Evolutionary conservation across 1,140 invertebrate species (phyloP), one percentile per base, ranked within the genome.

Genomic region (Atta colombica): DNA sequence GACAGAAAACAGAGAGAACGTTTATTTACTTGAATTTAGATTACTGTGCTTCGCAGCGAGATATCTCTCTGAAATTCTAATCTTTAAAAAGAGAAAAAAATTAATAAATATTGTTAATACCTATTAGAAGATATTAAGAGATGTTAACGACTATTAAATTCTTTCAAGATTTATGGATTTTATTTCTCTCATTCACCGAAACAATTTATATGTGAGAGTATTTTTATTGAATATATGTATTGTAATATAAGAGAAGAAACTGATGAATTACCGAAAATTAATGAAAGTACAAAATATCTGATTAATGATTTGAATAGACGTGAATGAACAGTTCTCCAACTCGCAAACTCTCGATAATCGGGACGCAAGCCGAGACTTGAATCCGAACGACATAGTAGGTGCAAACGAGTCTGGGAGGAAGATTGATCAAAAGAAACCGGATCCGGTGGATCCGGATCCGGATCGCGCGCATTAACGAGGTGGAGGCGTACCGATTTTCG

Each of bases 381-480:
- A 71, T 60, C 60, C 87, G 87, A 18, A 84, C 88, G 77, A 74
- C 85, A 63, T 60, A 61, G 51, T 16, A 28, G 61, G 81, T 63
- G 60, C 18, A 31, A 58, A 53, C 58, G 61, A 61, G 35, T 60
- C 28, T 18, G 78, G 45, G 39, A 66, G 53, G 39, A 69, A 88
- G 80, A 87, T 85, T 91, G 90, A 91, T 91, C 90, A 91, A 91
- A 91, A 91, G 90, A 81, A 91, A 90, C 65, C 72, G 65, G 89
- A 91, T 90, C 85, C 77, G 31, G 28, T 58, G 72, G 77, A 77
- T 69, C 39, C 35, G 74, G 71, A 72, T 78, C n/a, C 49, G 74
- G 77, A 80, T 80, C 88, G 28, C 68, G 89, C 63, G 89, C 63
- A 91, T 90, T 91, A 91, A 91, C 74, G 89, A 88, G 90, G 63